phyloP scores from a whole-genome alignment of 2,888 invertebrate species.

The Ditula angustiorana region DNA sequence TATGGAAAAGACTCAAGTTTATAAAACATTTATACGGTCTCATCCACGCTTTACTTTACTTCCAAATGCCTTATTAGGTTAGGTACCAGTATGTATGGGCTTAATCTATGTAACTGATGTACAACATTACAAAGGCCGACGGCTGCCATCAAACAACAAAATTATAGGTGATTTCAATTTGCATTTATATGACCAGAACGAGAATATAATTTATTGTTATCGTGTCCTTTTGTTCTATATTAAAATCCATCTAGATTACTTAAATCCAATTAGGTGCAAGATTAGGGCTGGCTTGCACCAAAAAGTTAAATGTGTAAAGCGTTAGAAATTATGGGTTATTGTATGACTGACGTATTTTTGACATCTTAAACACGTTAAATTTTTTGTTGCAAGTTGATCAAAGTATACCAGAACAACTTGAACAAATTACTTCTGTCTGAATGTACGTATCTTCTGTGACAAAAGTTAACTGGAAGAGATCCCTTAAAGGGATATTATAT shows the following conservation, averaged over 20 bases:
- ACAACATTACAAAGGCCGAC: constrained; percentile 25
- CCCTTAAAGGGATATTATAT: too few relatives aligned
- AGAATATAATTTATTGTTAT: constrained; percentile 8
- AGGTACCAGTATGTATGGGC: constrained; percentile 3
- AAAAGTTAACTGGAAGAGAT: too few relatives aligned
- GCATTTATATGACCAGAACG: constrained; percentile 12
- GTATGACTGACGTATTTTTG: too few relatives aligned
- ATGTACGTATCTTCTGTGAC: too few relatives aligned
- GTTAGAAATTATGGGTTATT: too few relatives aligned
- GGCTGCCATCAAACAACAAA: constrained; percentile 12
- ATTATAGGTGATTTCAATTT: constrained; percentile 17
- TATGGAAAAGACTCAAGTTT: not conserved
- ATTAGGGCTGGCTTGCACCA: too few relatives aligned
- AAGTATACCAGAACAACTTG: too few relatives aligned
- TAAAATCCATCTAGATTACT: not conserved
- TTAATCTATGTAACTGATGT: constrained; percentile 24
- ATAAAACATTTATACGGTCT: not conserved
- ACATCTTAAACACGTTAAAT: too few relatives aligned
- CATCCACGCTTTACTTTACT: not conserved
- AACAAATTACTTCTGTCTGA: too few relatives aligned
- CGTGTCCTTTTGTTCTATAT: not conserved
- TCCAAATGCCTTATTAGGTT: not conserved
- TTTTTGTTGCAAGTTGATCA: too few relatives aligned
- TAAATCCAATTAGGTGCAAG: too few relatives aligned
- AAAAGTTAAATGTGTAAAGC: too few relatives aligned